A percentile compares a stretch with the other conserved stretches of the same genome.
Conservation (phyloP, 1,140 invertebrate genomes). For the Dreissena rostriformis region DNA sequence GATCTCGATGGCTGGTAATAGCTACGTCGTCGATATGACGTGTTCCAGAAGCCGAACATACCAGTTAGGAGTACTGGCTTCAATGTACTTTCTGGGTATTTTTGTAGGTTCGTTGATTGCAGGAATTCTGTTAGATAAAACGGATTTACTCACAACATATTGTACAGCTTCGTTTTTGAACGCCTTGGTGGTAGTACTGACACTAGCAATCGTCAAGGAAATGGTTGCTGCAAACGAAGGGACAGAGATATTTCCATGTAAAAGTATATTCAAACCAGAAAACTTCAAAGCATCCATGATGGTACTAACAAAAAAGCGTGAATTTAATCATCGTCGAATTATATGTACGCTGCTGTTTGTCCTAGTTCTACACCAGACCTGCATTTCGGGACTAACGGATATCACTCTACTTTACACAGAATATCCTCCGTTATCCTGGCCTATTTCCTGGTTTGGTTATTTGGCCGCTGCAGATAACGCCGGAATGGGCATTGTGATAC, state of each 20-base stretch:
- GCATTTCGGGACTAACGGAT: constrained; percentile 63
- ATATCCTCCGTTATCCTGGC: constrained; percentile 70
- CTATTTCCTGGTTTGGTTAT: constrained; percentile 75
- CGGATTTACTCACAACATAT: constrained; percentile 68
- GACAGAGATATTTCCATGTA: constrained; percentile 60
- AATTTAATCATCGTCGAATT: constrained; percentile 56
- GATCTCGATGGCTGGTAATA: constrained; percentile 75
- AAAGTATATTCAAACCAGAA: constrained; percentile 55
- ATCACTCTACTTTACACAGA: constrained; percentile 66
- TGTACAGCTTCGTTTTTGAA: constrained; percentile 65
- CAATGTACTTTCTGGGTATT: constrained; percentile 77
- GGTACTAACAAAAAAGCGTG: constrained; percentile 60
- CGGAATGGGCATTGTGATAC: constrained; percentile 68
- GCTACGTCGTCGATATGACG: constrained; percentile 72
- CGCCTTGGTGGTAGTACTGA: constrained; percentile 60
- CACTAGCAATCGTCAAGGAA: constrained; percentile 65
- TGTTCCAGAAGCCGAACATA: constrained; percentile 61
- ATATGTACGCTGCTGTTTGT: constrained; percentile 63
- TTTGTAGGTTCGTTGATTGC: constrained; percentile 73
- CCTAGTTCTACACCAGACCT: constrained; percentile 64
- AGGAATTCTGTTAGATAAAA: constrained; percentile 63
- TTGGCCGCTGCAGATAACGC: constrained; percentile 73
- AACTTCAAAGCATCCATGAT: constrained; percentile 65
- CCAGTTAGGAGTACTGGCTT: constrained; percentile 68
- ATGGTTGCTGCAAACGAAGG: constrained; percentile 62